Evolutionary conservation across 2,888 invertebrate genomes (phyloP).

Genomic region (Apocheima hispidaria): DNA sequence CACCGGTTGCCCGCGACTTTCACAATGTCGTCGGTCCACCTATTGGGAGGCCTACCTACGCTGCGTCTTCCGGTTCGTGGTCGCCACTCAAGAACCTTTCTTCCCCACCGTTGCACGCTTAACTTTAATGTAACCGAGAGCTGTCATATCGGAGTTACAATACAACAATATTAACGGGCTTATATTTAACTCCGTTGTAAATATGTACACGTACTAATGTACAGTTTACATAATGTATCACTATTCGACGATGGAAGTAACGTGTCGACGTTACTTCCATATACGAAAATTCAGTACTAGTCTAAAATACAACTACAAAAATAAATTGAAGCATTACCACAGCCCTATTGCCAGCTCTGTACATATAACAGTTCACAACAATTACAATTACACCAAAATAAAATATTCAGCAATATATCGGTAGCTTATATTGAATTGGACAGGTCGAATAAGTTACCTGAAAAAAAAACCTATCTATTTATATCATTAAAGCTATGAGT

Average conservation of each 20-base stretch:
- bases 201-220: too few relatives aligned
- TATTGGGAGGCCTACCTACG: too few relatives aligned
- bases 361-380: too few relatives aligned
- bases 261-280: not conserved
- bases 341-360: constrained; percentile 40
- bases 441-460: not conserved
- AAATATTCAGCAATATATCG: not conserved
- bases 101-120: too few relatives aligned
- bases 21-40: too few relatives aligned
- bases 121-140: not conserved
- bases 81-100: too few relatives aligned
- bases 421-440: not conserved
- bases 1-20: too few relatives aligned
- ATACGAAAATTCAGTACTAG: not conserved
- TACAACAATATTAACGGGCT: too few relatives aligned
- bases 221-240: too few relatives aligned
- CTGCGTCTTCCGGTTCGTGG: too few relatives aligned
- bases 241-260: not conserved
- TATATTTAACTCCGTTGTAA: too few relatives aligned
- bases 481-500: constrained; percentile 10
- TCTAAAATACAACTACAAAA: constrained; percentile 45
- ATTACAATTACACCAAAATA: constrained; percentile 3
- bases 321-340: constrained; percentile 54
- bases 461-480: not conserved
- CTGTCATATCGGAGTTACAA: not conserved